Percentiles rank a stretch among this genome's conserved stretches.
These are phyloP conservation scores for Apeltes quadracus DNA, from an alignment of 2,113 vertebrate genomes.

Conservation along the genomic window DNA sequence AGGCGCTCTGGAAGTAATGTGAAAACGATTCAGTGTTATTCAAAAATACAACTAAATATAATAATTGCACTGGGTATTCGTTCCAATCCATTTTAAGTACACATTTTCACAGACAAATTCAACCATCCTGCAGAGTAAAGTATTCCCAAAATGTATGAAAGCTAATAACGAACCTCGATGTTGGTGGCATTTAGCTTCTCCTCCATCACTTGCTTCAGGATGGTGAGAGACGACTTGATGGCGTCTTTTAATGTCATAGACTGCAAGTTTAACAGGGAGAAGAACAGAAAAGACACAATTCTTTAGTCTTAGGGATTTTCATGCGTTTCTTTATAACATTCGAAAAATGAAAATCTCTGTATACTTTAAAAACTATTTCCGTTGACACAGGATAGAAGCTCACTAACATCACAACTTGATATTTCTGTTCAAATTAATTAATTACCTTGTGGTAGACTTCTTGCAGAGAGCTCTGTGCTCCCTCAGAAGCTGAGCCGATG, in stretches of 20 bases:
- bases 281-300: conserved; percentile 9
- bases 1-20: neutral
- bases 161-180: conserved; percentile 87
- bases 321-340: neutral
- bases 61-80: neutral
- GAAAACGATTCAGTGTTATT: neutral
- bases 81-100: neutral
- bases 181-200: conserved; percentile 99
- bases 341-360: neutral
- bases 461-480: conserved; percentile 97
- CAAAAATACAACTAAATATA: neutral
- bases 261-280: conserved; percentile 69
- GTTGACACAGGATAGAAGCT: neutral
- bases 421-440: neutral
- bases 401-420: neutral
- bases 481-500: conserved; percentile 97
- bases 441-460: conserved; percentile 99
- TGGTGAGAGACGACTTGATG: conserved; percentile 97
- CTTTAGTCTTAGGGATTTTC: neutral
- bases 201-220: conserved; percentile 99
- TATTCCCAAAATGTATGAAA: neutral
- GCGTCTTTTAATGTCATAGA: conserved; percentile 99
- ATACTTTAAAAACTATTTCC: neutral
- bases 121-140: neutral
- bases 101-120: neutral